A percentile compares a stretch with the other conserved stretches of the same genome.
phyloP scores from a whole-genome alignment of 2,888 invertebrate species.

The Volucella bombylans region DNA sequence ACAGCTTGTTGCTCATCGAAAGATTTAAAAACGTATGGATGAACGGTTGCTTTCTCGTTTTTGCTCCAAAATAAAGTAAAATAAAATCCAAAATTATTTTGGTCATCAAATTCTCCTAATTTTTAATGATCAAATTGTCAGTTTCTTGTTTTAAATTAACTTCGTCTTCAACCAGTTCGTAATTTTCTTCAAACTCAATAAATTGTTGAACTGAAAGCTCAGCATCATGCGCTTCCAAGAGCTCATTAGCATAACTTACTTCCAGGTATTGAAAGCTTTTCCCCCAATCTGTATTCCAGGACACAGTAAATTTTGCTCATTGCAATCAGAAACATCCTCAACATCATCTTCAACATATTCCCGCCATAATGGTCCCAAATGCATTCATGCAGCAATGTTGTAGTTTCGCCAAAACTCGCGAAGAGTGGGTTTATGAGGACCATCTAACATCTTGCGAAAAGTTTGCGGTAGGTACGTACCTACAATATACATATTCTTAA shows the following conservation, averaged over 20 bases:
- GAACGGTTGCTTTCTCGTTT: conserved; percentile 5
- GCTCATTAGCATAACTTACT: too few relatives aligned
- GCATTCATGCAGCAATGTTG: conserved; percentile 8
- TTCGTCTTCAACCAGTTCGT: too few relatives aligned
- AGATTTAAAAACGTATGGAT: conserved; percentile 9
- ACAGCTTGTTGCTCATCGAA: neutral
- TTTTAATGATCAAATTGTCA: neutral
- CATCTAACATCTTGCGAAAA: conserved; percentile 33
- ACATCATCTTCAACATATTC: conserved; percentile 22
- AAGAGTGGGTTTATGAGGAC: conserved; percentile 19
- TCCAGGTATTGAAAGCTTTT: conserved; percentile 13
- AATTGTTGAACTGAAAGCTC: too few relatives aligned
- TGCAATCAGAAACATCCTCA: conserved; percentile 25
- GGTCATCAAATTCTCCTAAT: neutral
- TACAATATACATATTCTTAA: conserved; percentile 28
- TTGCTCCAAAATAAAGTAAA: too few relatives aligned
- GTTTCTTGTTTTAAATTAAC: neutral
- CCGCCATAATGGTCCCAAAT: conserved; percentile 36
- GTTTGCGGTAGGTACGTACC: conserved; percentile 55
- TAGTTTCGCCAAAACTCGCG: conserved; percentile 20
- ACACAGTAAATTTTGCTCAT: neutral
- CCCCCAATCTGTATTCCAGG: conserved; percentile 12
- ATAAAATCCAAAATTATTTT: conserved; percentile 5
- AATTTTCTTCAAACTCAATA: too few relatives aligned
- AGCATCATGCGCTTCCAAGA: neutral